A percentile compares a stretch with the other conserved stretches of the same genome.
These are phyloP conservation scores for Notodonta dromedarius DNA, from an alignment of 2,888 invertebrate genomes.

Conservation along the genomic window DNA sequence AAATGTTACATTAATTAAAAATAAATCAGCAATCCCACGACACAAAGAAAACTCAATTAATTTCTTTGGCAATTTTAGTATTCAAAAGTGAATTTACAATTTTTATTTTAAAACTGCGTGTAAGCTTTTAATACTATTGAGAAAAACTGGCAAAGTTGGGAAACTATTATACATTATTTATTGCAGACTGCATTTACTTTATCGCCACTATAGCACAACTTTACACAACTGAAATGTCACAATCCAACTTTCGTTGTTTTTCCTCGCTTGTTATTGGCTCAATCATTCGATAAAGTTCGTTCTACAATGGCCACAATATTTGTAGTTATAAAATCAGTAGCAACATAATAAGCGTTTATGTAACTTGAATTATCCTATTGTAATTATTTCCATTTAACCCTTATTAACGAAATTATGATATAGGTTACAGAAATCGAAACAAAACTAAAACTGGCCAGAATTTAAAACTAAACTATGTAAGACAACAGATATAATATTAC, in stretches of 20 bases:
- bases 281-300: slow-evolving; percentile 7
- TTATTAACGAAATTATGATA: slow-evolving; percentile 62
- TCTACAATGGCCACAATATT: slow-evolving; percentile 46
- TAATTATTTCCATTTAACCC: slow-evolving; percentile 60
- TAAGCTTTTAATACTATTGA: slow-evolving; percentile 75
- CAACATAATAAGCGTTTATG: slow-evolving; percentile 74
- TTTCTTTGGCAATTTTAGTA: slow-evolving; percentile 81
- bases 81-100: slow-evolving; percentile 84
- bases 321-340: slow-evolving; percentile 55
- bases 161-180: slow-evolving; percentile 67
- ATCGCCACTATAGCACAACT: slow-evolving; percentile 36
- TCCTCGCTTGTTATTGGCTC: slow-evolving; percentile 23
- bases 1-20: slow-evolving; percentile 43
- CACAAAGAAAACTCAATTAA: slow-evolving; percentile 65
- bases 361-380: slow-evolving; percentile 72
- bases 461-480: slow-evolving; percentile 43
- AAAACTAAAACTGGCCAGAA: slow-evolving; percentile 71
- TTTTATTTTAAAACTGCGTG: slow-evolving; percentile 63
- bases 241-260: slow-evolving; percentile 5
- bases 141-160: slow-evolving; percentile 71
- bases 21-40: slow-evolving; percentile 64
- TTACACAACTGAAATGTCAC: slow-evolving; percentile 16
- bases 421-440: slow-evolving; percentile 48
- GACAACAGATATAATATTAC: slow-evolving; percentile 50
- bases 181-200: slow-evolving; percentile 47